These are phyloP conservation scores for Tromatobia lineatoria DNA, from an alignment of 2,888 invertebrate genomes.

Conservation along the genomic window DNA sequence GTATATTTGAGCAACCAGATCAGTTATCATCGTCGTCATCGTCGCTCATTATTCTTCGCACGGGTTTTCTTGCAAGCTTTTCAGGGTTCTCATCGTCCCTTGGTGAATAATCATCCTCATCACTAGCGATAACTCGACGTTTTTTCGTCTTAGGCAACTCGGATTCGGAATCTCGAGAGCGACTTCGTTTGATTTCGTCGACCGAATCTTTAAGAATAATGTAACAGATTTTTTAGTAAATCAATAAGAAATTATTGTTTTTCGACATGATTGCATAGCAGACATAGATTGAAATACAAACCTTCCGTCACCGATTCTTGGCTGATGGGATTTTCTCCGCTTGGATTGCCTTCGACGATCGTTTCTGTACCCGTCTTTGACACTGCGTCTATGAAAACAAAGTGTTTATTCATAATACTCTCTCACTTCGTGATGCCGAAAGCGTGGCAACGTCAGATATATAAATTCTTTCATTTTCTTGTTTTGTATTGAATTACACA, in stretches of 20 bases:
- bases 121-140: slow-evolving; percentile 81
- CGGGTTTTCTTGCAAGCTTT: not conserved
- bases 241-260: not conserved
- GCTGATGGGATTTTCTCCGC: not conserved
- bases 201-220: slow-evolving; percentile 23
- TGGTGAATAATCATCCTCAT: slow-evolving; percentile 76
- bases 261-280: not conserved
- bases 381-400: not conserved
- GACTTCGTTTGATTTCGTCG: slow-evolving; percentile 77
- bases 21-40: slow-evolving; percentile 4
- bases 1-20: not conserved
- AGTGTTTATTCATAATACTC: not conserved
- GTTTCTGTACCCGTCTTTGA: not conserved
- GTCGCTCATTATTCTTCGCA: slow-evolving; percentile 5
- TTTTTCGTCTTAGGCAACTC: slow-evolving; percentile 77
- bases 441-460: too few relatives aligned
- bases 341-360: too few relatives aligned
- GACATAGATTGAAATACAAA: not conserved
- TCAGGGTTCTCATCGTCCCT: not conserved
- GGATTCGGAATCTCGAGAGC: slow-evolving; percentile 76
- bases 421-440: not conserved
- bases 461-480: not conserved
- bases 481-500: not conserved
- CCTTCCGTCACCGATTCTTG: not conserved
- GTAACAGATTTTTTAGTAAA: not conserved